Conservation (phyloP, 1,140 invertebrate species). For the Drosophila rhopaloa region DNA sequence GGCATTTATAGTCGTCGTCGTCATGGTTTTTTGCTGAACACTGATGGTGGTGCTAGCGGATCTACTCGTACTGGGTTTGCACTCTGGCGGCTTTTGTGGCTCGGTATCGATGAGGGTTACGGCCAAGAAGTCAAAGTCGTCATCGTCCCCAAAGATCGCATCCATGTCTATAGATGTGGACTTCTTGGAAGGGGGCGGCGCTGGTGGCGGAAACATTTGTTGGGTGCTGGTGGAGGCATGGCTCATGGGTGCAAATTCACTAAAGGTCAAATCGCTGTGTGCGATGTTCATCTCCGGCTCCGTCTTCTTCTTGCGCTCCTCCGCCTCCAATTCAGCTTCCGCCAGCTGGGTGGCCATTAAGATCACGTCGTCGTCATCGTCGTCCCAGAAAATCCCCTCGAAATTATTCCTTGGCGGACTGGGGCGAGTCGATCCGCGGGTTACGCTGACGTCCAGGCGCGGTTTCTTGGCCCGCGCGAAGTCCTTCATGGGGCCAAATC, state of each 20-base stretch:
- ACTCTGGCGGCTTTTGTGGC: slow-evolving; percentile 1
- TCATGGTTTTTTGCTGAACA: slow-evolving; percentile 4
- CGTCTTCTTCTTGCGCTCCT: slow-evolving; percentile 20
- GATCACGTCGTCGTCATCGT: slow-evolving; percentile 74
- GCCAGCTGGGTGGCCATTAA: slow-evolving; percentile 71
- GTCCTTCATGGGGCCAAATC: slow-evolving; percentile 62
- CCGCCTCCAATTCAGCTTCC: slow-evolving; percentile 54
- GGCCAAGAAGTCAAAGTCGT: slow-evolving; percentile 54
- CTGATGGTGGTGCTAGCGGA: slow-evolving; percentile 2
- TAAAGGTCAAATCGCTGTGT: slow-evolving; percentile 57
- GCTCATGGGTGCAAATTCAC: slow-evolving; percentile 53
- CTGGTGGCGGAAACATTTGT: slow-evolving; percentile 29
- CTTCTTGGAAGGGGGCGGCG: slow-evolving; percentile 2
- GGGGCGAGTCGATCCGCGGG: slow-evolving; percentile 11
- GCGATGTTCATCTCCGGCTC: slow-evolving; percentile 2
- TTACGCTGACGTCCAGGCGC: slow-evolving; percentile 67
- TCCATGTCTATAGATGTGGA: slow-evolving; percentile 34
- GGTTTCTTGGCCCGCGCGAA: slow-evolving; percentile 62
- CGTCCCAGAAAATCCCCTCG: slow-evolving; percentile 66
- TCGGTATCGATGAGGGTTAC: slow-evolving; percentile 35
- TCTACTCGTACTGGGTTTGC: slow-evolving; percentile 3
- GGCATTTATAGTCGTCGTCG: slow-evolving; percentile 12
- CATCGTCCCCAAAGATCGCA: slow-evolving; percentile 59
- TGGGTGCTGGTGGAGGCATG: slow-evolving; percentile 70
- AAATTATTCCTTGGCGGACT: slow-evolving; percentile 31